phyloP scores from a whole-genome alignment of 2,113 vertebrate species.

The Chionis minor region DNA sequence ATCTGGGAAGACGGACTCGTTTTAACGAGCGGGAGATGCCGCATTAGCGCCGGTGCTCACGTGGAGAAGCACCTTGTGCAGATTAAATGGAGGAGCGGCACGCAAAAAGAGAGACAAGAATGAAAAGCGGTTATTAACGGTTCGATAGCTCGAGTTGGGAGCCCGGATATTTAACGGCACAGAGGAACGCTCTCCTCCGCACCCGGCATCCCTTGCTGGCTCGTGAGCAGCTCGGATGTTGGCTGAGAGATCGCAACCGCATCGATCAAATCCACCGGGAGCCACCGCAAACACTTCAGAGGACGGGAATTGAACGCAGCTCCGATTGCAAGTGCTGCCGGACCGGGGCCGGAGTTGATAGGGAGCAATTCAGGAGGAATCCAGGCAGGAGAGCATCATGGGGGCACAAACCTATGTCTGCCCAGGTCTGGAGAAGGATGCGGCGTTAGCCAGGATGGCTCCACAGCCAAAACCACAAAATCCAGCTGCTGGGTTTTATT shows the following conservation, averaged over 20 bases:
- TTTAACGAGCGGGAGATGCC: not conserved
- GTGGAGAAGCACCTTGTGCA: not conserved
- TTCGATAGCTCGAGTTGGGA: not conserved
- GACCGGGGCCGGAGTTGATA: fast-evolving
- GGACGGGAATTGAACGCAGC: not conserved
- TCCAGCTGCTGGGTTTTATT: slow-evolving; percentile 20
- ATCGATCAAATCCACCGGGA: not conserved
- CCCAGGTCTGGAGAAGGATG: not conserved
- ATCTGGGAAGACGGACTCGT: not conserved
- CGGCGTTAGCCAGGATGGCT: not conserved
- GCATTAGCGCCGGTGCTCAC: not conserved
- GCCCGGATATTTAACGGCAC: not conserved
- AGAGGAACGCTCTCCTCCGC: not conserved
- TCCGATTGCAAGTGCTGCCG: fast-evolving
- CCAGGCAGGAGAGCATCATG: slow-evolving; percentile 1
- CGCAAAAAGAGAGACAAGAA: not conserved
- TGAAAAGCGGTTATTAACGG: not conserved
- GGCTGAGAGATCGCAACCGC: not conserved
- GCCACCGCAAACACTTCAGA: fast-evolving
- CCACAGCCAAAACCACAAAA: slow-evolving; percentile 28
- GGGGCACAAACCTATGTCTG: not conserved
- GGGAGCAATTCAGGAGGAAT: not conserved
- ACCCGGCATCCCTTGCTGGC: fast-evolving
- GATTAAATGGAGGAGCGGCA: not conserved
- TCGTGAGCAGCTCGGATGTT: not conserved